These are phyloP conservation scores for Choloepus didactylus DNA, from an alignment of 2,797 vertebrate genomes.

Conservation along the genomic window DNA sequence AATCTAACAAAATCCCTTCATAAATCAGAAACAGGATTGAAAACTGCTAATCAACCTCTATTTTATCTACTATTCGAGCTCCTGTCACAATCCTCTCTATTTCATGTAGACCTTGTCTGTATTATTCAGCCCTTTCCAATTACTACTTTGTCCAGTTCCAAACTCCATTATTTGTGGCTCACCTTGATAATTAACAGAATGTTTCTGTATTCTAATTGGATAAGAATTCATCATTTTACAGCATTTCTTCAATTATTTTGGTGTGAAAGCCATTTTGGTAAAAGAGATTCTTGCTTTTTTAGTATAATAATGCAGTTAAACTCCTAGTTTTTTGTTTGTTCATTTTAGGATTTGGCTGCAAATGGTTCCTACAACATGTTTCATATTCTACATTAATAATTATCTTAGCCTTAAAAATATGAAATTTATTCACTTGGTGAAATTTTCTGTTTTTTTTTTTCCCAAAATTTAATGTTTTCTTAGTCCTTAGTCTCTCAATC, in stretches of 20 bases:
- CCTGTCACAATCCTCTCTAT: not conserved
- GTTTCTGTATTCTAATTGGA: constrained; percentile 46
- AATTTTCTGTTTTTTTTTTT: constrained; percentile 31
- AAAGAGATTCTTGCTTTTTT: not conserved
- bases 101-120: not conserved
- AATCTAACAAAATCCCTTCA: constrained; percentile 41
- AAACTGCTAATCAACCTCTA: constrained; percentile 39
- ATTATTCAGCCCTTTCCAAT: constrained; percentile 25
- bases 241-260: constrained; percentile 7
- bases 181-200: constrained; percentile 25
- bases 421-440: not conserved
- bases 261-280: not conserved
- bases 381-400: not conserved
- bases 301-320: not conserved
- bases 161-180: constrained; percentile 29
- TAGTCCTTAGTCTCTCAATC: not conserved
- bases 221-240: not conserved
- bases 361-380: not conserved
- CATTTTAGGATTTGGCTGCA: not conserved
- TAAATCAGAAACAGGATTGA: constrained; percentile 35
- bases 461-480: not conserved
- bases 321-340: not conserved
- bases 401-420: not conserved
- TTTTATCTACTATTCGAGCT: constrained; percentile 57
- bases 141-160: not conserved